A percentile compares a stretch with the other conserved stretches of the same genome.
Evolutionary conservation across 2,888 invertebrate genomes (phyloP).

Genomic region (Galerucella pusilla): DNA sequence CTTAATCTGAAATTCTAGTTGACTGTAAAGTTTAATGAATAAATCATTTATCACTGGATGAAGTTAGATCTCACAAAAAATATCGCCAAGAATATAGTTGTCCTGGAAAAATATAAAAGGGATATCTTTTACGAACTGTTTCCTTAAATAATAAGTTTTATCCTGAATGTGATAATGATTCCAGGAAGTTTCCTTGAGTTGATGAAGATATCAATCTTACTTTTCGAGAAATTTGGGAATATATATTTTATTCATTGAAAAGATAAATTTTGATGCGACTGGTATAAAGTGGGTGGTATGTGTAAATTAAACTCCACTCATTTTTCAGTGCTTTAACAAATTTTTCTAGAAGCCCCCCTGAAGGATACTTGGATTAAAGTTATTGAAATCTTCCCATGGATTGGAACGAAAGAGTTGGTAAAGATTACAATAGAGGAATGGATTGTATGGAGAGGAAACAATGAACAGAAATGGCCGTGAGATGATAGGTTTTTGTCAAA

Average conservation of each 20-base stretch:
- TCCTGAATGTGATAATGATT: not conserved
- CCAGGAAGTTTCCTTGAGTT: not conserved
- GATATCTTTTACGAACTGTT: not conserved
- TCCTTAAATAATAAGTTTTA: constrained; percentile 10
- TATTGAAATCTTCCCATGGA: no score
- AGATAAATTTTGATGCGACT: no score
- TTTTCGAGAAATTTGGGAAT: not conserved
- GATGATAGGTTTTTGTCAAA: no score
- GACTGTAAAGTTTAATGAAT: constrained; percentile 32
- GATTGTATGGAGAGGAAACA: no score
- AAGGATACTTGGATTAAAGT: no score
- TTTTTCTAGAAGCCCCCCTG: no score
- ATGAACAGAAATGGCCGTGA: no score
- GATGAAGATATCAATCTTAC: not conserved
- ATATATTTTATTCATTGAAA: not conserved
- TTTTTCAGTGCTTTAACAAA: no score
- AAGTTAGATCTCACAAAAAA: constrained; percentile 22
- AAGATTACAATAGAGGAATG: no score
- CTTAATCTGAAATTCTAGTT: constrained; percentile 35
- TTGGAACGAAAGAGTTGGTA: no score
- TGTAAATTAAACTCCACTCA: no score
- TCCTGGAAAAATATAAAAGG: constrained; percentile 6
- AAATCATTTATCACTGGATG: constrained; percentile 35
- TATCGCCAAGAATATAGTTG: constrained; percentile 18
- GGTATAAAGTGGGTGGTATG: no score